Evolutionary conservation across 2,113 vertebrate genomes (phyloP), one percentile per base, ranked within the genome.

Genomic region (Heterochromis multidens): DNA sequence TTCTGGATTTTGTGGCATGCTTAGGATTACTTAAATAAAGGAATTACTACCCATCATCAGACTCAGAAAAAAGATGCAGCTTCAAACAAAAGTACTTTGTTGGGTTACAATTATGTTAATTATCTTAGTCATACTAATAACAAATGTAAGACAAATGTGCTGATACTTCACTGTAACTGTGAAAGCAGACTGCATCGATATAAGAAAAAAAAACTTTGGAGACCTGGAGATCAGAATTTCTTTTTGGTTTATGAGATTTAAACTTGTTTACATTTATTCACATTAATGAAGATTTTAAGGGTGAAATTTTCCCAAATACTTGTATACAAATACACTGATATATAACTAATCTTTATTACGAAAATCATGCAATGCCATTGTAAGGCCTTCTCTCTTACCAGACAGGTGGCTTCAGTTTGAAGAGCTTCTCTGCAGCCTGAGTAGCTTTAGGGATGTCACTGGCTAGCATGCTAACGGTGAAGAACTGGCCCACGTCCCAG

Each of bases 401-500:
- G 85, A 97, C 89, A 2, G 99, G 98, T 35, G 99, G 97, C 70
- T 98, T 99, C 92, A 99, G 95, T 92, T 97, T 98, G 93, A 99
- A 99, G 88, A 99, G 97, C 80, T 96, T 98, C 90, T 99, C 98
- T 1, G 98, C 97, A 25, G 98, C 97, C 90, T 98, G 97, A 3
- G 98, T 96, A 1, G 97, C 97, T 95, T 99, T 99, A 25, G 96
- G 96, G 84, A 97, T 94, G 88, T 99, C 97, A 60, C 78, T 97
- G 62, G 97, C 97, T 83, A 99, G 92, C 97, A 99, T 98, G 97
- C 97, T 97, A 79, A 99, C 96, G 0, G 91, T 98, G 93, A 99
- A 97, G 94, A 98, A 98, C 91, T 99, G 97, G 77, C 98, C 97
- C 49, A 99, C 97, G 11, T 99, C 99, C 97, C 98, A 99, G 95